Base-by-base conservation (phyloP, 2,797 vertebrate species). In the Fistularia tabacaria region DNA sequence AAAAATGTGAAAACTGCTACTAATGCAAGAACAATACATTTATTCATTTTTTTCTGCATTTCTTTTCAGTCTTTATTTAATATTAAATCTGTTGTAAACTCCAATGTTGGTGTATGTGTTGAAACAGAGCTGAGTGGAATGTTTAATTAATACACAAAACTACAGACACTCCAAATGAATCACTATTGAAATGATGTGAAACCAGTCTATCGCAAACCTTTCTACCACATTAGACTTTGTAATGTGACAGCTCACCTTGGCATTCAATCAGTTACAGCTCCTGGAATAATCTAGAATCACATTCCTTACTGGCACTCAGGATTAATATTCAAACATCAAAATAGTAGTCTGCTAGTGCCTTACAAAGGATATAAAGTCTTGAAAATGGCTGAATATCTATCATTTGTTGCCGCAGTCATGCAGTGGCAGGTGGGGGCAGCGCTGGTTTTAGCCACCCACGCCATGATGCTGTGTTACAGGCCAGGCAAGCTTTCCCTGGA, bases 381-480 rank as follows among this genome's bases (percentile, higher is more conserved):
- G 14, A 25, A 72, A 71, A 70, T 53, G 62, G 53, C 40, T 37
- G 51, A 43, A 65, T 57, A 46, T 9, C 39, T 66, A 36, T 54
- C 10, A 12, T 25, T 25, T 25, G 25, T 59, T 54, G 60, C 62
- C 44, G 57, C 62, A 69, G 66, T 55, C 50, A 45, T 45, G 63
- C 6, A 46, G 42, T 1, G 7, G 56, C 6, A 45, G 59, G 64
- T 14, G 65, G 69, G 70, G 74, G 60, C 74, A 59, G 58, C 0
- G 46, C 70, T 50, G 51, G 70, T 53, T 76, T 73, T 62, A 66
- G 56, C 69, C 76, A 42, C 82, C 80, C 80, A 80, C 79, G 36
- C 69, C 57, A 62, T 39, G 13, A 42, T 69, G 64, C 14, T 1
- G 59, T 75, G 63, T 69, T 71, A 73, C 65, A 48, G 65, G 66